Percentiles rank a stretch among this genome's conserved stretches.
Conservation (phyloP, 35 echinoderm and acorn worm genomes). For the Acanthaster planci region DNA sequence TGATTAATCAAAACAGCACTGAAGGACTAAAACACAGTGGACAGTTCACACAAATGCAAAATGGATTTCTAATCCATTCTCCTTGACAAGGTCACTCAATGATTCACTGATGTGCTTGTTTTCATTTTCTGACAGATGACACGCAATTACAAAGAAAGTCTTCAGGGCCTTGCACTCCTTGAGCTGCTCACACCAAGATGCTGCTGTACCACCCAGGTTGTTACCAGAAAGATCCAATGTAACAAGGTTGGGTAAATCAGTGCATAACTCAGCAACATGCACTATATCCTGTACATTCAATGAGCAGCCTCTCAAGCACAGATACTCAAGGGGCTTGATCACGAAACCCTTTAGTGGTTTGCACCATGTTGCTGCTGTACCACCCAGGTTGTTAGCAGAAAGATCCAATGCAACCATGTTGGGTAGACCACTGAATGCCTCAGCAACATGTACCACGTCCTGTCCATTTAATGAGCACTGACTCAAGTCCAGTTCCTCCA, state of each 20-base stretch:
- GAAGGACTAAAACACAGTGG: too few species aligned
- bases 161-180: neutral
- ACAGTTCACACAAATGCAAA: too few species aligned
- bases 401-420: neutral
- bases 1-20: too few species aligned
- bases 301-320: neutral
- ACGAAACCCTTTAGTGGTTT: neutral
- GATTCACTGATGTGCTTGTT: too few species aligned
- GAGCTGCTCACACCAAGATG: neutral
- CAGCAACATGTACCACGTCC: neutral
- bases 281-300: neutral
- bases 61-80: too few species aligned
- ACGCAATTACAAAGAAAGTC: too few species aligned
- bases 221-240: neutral
- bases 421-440: neutral
- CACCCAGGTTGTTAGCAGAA: neutral
- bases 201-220: neutral
- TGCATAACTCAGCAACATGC: neutral
- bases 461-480: neutral
- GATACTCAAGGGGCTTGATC: neutral
- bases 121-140: too few species aligned
- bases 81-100: too few species aligned
- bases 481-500: neutral
- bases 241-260: neutral
- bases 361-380: neutral